Base-by-base conservation (phyloP, 2,888 invertebrate genomes). In the Lydus trimaculatus region DNA sequence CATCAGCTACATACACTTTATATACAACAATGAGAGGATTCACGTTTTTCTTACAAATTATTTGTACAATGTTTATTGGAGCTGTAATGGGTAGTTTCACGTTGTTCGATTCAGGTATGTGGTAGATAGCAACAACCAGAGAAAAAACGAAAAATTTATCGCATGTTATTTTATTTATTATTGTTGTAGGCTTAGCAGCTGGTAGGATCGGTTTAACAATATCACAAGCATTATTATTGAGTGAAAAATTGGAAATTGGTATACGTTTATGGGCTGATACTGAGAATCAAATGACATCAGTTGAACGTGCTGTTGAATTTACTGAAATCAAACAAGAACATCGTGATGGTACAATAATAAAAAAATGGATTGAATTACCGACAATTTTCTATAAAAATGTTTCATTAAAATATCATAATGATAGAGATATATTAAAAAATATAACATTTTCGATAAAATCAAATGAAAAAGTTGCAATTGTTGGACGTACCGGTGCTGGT, bases 401-500 rank as follows among this genome's bases (percentile, higher is more conserved):
- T 58, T 90, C 83, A 67, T 84, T 97, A 69, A 89, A 90, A 72
- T 97, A 97, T 84, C 85, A 89, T 64, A 89, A 90, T 5, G 91
- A 91, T 31, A 90, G 93, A 4, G 86, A 90, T 2, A 94, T 96
- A 13, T 86, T 97, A 28, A 92, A 90, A 72, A 88, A 91, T 70
- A 84, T 95, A 0, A 89, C 87, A 68, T 88, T 95, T 65, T 82
- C 85, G 1, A 90, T 94, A 63, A 87, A 91, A 76, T 87, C 91
- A 17, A 89, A 89, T 69, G 89, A 90, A 86, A 92, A 91, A 86
- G 87, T 94, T 48, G 94, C 94, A 3, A 90, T 94, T 7, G 91
- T 94, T 1, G 94, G 95, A 0, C 85, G 94, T 77, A 95, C 95
- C 0, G 94, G 95, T 0, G 94, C 94, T 1, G 94, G 94, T 11